Evolutionary conservation across 23 tunicate genomes (phyloP), one percentile per base, ranked within the genome.

Genomic region (Trididemnum clinides): DNA sequence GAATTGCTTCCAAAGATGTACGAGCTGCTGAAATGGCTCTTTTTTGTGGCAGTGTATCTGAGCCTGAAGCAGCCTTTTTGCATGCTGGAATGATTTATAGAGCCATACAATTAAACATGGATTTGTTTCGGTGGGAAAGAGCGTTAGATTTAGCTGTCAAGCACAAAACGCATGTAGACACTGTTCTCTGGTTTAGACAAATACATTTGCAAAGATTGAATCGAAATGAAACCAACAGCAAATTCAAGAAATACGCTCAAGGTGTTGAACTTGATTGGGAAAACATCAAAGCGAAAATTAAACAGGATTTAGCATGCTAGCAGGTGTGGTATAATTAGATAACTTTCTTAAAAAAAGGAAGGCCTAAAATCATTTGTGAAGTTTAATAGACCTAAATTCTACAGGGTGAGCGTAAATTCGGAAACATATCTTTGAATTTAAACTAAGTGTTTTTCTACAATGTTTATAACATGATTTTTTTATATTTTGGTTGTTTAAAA

Each of bases 131-230:
- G 4, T 95, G 99, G 99, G 95, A 95, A 34, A 39, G 89, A 62
- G 99, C 99, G 27, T 39, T 95, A 49, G 95, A 95, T 7, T 65
- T 95, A 23, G 99, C 99, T 1, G 64, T 90, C 1, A 95, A 95
- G 51, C 95, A 95, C 50, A 90, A 90, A 39, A 95, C 95, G 0
- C 99, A 95, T 64, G 83, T 95, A 1, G 99, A 95, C 79, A 95
- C 99, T 57, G 99, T 95, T 51, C 89, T 95, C 23, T 89, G 89
- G 35, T 95, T 86, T 62, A 79, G 99, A 50, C 82, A 82, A 39
- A 7, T 90, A 2, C 84, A 95, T 72, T 77, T 95, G 34, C 70
- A 86, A 23, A 82, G 81, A 58, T 12, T 85, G 2, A 85, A 89
- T 34, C 91, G 91, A 34, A 33, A 39, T 28, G 98, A 94, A 51